Evolutionary conservation across 2,113 vertebrate species (phyloP).

Genomic region (Pygoscelis adeliae): DNA sequence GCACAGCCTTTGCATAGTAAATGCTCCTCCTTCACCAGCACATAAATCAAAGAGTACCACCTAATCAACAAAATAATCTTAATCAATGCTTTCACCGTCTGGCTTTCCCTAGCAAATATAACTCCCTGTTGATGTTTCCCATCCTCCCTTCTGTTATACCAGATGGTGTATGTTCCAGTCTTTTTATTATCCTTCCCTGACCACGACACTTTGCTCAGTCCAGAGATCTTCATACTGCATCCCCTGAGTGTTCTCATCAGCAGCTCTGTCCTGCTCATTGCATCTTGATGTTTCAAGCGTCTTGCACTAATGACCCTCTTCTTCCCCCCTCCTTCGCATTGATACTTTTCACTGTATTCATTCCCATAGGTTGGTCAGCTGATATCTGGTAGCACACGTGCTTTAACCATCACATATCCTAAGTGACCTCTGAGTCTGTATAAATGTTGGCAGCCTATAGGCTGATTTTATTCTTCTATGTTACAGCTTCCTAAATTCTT

Average conservation of each 20-base stretch:
- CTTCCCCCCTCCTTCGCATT: background rate
- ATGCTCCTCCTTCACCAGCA: constrained; percentile 10
- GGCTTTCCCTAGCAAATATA: constrained; percentile 76
- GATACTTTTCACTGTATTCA: constrained; percentile 25
- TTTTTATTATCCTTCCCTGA: constrained; percentile 77
- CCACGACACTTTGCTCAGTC: constrained; percentile 63
- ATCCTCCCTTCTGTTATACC: constrained; percentile 79
- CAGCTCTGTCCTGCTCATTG: constrained; percentile 15
- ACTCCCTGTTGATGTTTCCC: constrained; percentile 78
- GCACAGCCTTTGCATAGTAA: background rate
- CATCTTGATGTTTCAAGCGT: background rate
- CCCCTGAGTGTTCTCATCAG: constrained; percentile 31
- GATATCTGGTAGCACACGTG: background rate
- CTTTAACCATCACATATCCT: background rate
- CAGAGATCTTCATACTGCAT: constrained; percentile 56
- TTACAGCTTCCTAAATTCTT: background rate
- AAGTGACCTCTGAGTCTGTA: background rate
- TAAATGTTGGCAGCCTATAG: background rate
- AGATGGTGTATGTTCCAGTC: constrained; percentile 77
- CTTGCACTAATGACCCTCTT: constrained; percentile 15
- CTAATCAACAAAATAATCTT: constrained; percentile 80
- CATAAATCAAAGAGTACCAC: constrained; percentile 72
- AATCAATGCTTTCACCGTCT: constrained; percentile 80
- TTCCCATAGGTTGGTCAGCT: background rate
- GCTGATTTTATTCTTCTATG: background rate